These are phyloP conservation scores for Adelges cooleyi DNA, from an alignment of 1,140 invertebrate genomes.

Conservation along the genomic window DNA sequence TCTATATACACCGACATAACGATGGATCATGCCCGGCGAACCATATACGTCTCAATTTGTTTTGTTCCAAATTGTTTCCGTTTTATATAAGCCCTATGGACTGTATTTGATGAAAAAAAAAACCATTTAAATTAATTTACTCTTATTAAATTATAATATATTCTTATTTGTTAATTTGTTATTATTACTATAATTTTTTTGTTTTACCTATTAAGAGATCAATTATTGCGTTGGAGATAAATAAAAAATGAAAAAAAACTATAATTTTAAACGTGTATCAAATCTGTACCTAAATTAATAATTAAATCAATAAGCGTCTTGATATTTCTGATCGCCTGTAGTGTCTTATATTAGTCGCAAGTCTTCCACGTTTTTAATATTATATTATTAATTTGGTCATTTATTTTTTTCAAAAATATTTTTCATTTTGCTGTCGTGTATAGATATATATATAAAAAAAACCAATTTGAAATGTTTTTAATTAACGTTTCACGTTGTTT, in stretches of 20 bases:
- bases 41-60: slow-evolving; percentile 10
- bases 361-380: slow-evolving; percentile 4
- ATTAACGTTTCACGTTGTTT: no score
- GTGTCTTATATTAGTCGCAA: slow-evolving; percentile 15
- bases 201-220: neutral
- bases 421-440: no score
- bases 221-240: slow-evolving; percentile 10
- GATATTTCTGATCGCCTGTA: slow-evolving; percentile 21
- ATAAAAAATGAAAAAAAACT: no score
- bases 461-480: no score
- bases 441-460: no score
- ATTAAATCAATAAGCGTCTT: neutral
- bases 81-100: slow-evolving; percentile 9
- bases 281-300: slow-evolving; percentile 10
- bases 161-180: no score
- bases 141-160: no score
- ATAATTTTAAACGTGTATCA: neutral
- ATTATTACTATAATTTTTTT: neutral
- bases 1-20: neutral
- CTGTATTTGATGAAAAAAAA: slow-evolving; percentile 10
- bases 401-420: no score
- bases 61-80: slow-evolving; percentile 3
- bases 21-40: no score
- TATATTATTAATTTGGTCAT: no score
- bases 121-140: neutral